Evolutionary conservation across 2,888 invertebrate species (phyloP).

Genomic region (Lissonota sp.): DNA sequence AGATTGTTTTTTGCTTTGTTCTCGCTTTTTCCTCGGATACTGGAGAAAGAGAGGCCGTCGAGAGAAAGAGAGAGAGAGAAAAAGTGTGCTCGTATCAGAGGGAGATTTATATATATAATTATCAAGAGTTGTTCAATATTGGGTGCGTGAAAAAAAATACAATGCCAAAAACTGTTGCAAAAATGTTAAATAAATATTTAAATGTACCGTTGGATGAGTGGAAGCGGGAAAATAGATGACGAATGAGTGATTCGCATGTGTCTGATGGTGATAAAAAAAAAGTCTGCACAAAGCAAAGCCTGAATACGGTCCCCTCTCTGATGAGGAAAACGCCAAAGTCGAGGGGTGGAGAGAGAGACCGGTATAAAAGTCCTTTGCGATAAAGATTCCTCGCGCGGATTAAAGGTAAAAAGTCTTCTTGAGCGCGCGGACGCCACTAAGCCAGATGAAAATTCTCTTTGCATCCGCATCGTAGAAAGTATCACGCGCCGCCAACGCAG

Average conservation of each 20-base stretch:
- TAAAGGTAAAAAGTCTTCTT: slow-evolving; percentile 27
- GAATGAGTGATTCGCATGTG: not conserved
- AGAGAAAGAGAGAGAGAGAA: slow-evolving; percentile 23
- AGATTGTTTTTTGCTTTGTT: not conserved
- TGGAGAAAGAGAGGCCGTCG: slow-evolving; percentile 15
- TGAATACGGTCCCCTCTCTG: too few relatives aligned
- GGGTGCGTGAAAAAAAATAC: too few relatives aligned
- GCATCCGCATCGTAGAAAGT: not conserved
- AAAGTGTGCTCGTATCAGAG: slow-evolving; percentile 27
- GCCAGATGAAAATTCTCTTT: slow-evolving; percentile 56
- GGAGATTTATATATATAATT: slow-evolving; percentile 12
- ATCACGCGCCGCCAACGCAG: slow-evolving; percentile 11
- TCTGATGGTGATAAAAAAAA: not conserved
- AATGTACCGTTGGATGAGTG: too few relatives aligned
- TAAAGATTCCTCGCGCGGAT: slow-evolving; percentile 47
- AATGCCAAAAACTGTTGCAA: too few relatives aligned
- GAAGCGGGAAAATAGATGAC: too few relatives aligned
- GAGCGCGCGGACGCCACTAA: slow-evolving; percentile 33
- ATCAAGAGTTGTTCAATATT: too few relatives aligned
- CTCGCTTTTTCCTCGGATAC: not conserved
- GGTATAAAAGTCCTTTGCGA: slow-evolving; percentile 37
- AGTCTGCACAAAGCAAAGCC: not conserved
- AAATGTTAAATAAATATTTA: too few relatives aligned
- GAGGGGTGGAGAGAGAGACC: too few relatives aligned
- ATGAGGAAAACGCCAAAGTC: too few relatives aligned